phyloP scores from a whole-genome alignment of 2,888 invertebrate species.

The Machimus rusticus region DNA sequence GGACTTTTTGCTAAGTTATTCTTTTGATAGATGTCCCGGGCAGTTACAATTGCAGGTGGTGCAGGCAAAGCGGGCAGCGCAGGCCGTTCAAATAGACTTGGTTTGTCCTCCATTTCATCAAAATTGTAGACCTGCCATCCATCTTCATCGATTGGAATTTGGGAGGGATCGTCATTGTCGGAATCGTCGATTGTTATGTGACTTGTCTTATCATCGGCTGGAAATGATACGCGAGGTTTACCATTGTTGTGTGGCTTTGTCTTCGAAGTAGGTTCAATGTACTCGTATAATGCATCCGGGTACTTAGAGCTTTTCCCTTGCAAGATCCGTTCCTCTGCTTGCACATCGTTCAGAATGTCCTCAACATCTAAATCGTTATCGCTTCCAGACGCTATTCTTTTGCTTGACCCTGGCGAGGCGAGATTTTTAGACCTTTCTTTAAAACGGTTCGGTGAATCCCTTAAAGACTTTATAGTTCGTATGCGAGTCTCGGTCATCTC shows the following conservation, averaged over 20 bases:
- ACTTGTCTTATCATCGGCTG: neutral
- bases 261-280: constrained; percentile 44
- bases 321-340: constrained; percentile 55
- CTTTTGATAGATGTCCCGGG: constrained; percentile 20
- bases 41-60: neutral
- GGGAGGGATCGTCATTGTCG: neutral
- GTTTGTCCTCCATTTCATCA: constrained; percentile 63
- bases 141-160: constrained; percentile 64
- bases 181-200: neutral
- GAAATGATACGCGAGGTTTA: neutral
- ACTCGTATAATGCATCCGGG: constrained; percentile 49
- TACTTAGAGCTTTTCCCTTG: constrained; percentile 56
- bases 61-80: neutral
- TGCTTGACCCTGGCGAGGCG: neutral
- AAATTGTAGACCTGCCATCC: constrained; percentile 67
- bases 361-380: constrained; percentile 48
- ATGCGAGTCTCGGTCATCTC: neutral
- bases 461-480: neutral
- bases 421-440: neutral
- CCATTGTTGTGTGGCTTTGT: constrained; percentile 38
- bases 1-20: neutral
- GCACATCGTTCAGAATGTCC: constrained; percentile 56
- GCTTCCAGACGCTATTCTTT: neutral
- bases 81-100: neutral
- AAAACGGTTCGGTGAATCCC: neutral